A percentile compares a stretch with the other conserved stretches of the same genome.
phyloP scores from a whole-genome alignment of 2,888 invertebrate genomes.

The Drosophila diplacantha region DNA sequence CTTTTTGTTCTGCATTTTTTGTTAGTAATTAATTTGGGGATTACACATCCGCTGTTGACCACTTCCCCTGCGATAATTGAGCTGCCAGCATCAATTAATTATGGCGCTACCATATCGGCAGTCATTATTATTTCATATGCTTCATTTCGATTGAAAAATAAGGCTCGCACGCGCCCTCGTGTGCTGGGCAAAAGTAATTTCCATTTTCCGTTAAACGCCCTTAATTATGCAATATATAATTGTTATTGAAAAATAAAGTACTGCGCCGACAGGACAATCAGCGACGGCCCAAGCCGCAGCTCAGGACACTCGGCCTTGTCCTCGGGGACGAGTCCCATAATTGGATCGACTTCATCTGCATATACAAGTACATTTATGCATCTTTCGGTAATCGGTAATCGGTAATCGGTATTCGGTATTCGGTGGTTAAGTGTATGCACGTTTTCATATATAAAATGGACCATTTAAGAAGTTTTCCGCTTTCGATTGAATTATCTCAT shows the following conservation, averaged over 20 bases:
- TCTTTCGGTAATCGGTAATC: conserved; percentile 23
- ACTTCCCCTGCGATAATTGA: conserved; percentile 22
- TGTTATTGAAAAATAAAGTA: conserved; percentile 58
- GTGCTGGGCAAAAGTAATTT: conserved; percentile 28
- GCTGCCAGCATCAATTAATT: conserved; percentile 31
- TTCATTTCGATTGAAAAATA: conserved; percentile 37
- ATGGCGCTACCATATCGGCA: conserved; percentile 32
- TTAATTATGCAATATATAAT: conserved; percentile 41
- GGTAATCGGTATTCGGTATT: conserved; percentile 47
- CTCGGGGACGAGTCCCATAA: conserved; percentile 26
- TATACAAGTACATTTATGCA: conserved; percentile 6
- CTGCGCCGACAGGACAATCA: conserved; percentile 34
- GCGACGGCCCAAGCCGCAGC: conserved; percentile 8
- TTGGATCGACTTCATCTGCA: conserved; percentile 29
- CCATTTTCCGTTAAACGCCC: conserved; percentile 29
- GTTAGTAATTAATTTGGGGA: conserved; percentile 10
- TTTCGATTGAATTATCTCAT: conserved; percentile 39
- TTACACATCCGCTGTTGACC: conserved; percentile 10
- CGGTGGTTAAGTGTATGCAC: conserved; percentile 67
- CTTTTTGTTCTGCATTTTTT: conserved; percentile 9
- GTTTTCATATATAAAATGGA: conserved; percentile 60
- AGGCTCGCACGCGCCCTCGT: conserved; percentile 12
- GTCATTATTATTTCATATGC: conserved; percentile 27
- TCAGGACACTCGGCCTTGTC: conserved; percentile 12
- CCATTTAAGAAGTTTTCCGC: conserved; percentile 58